Evolutionary conservation across 1,140 invertebrate genomes (phyloP), one percentile per base, ranked within the genome.

Genomic region (Drosophila orosa): DNA sequence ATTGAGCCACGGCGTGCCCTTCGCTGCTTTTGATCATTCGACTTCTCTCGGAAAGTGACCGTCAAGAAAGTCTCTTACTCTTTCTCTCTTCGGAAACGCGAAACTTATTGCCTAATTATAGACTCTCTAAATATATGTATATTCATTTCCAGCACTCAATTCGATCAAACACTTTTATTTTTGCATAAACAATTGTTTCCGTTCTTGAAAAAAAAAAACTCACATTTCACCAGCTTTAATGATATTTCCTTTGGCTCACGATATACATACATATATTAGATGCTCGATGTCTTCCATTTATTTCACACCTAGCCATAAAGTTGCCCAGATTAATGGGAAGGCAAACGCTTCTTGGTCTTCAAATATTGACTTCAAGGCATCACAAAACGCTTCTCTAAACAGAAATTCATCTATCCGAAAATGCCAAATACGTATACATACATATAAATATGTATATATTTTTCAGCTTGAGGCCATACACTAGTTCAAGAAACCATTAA

Each of bases 281-380:
- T 86, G 72, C 65, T 60, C 7, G 19, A 22, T 52, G 29, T 67
- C 65, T 63, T 71, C 48, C 74, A 83, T 87, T 89, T 76, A 83
- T 76, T 71, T 87, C 83, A 63, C 83, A 87, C 83, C 75, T 83
- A 87, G 17, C 75, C 79, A 87, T 87, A 87, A 87, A 87, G 52
- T 83, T 67, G 56, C 39, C 19, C 59, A 74, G 19, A 67, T 82
- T 87, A 87, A 82, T 87, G 83, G 79, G 27, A 69, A 69, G 67
- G 52, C 65, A 71, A 71, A 71, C 42, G 33, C 27, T 37, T 55
- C 42, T 69, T 47, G 65, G n/a, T 71, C 47, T 62, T 56, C 58
- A 82, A 87, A 89, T 87, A 87, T 87, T 87, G 79, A 89, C 76
- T 77, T 61, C 50, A 63, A 66, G 40, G 57, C 79, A 77, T 60